These are phyloP conservation scores for Drosophila pruinosa DNA, from an alignment of 1,140 invertebrate genomes.

Conservation along the genomic window DNA sequence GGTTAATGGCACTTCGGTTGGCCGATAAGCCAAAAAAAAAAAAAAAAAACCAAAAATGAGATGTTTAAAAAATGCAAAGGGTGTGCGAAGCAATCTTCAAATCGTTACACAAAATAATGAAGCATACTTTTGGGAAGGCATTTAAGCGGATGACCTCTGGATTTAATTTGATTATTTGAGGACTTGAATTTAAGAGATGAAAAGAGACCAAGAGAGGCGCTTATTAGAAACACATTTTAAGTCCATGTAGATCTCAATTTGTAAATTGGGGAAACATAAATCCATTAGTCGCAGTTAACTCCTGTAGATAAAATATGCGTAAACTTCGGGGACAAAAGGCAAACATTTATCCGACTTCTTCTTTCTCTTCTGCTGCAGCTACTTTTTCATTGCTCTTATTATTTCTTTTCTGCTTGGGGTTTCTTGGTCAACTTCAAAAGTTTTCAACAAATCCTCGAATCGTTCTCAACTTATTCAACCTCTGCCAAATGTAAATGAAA, in stretches of 20 bases:
- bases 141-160: constrained; percentile 4
- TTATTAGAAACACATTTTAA: constrained; percentile 57
- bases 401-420: constrained; percentile 8
- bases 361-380: background rate
- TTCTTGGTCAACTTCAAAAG: constrained; percentile 62
- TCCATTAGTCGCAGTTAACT: constrained; percentile 51
- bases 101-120: constrained; percentile 24
- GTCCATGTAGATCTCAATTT: constrained; percentile 46
- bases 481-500: constrained; percentile 65
- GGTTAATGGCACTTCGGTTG: constrained; percentile 39
- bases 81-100: constrained; percentile 3
- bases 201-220: background rate
- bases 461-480: background rate
- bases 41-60: background rate
- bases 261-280: constrained; percentile 48
- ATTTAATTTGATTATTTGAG: constrained; percentile 46
- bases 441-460: constrained; percentile 38
- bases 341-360: constrained; percentile 18
- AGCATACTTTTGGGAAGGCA: constrained; percentile 19
- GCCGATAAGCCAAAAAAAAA: constrained; percentile 6
- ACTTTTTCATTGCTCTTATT: background rate
- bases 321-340: constrained; percentile 44
- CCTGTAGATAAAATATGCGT: constrained; percentile 61
- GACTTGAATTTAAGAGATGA: background rate
- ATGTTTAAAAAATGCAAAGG: background rate